phyloP scores from a whole-genome alignment of 2,888 invertebrate species.

The Eulithis prunata region DNA sequence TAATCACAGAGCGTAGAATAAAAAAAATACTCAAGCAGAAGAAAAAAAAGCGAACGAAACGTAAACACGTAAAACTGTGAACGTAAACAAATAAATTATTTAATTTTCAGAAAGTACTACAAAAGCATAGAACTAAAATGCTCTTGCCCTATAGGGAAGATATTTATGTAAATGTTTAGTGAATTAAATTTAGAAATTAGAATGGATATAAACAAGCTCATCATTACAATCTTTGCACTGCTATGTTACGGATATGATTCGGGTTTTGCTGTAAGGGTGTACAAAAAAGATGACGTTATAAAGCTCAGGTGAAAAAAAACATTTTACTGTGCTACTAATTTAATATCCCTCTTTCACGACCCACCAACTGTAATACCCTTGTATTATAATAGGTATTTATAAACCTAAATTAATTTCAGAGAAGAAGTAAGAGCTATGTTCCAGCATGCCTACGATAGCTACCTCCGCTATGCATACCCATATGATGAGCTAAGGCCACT shows the following conservation, averaged over 20 bases:
- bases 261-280: slow-evolving; percentile 71
- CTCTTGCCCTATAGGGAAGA: no score
- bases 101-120: no score
- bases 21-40: no score
- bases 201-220: slow-evolving; percentile 44
- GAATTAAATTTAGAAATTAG: not conserved
- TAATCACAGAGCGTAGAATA: no score
- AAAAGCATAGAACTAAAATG: no score
- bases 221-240: slow-evolving; percentile 48
- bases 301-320: slow-evolving; percentile 76
- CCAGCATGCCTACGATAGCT: slow-evolving; percentile 98
- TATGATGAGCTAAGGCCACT: slow-evolving; percentile 98
- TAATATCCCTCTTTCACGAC: no score
- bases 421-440: slow-evolving; percentile 98
- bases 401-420: slow-evolving; percentile 66
- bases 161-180: no score
- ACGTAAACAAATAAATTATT: no score
- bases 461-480: slow-evolving; percentile 96
- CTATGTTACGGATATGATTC: slow-evolving; percentile 52
- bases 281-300: slow-evolving; percentile 84
- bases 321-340: not conserved
- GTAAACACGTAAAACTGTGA: no score
- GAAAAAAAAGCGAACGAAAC: no score
- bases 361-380: no score
- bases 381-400: no score